Evolutionary conservation across 2,797 vertebrate species (phyloP), one percentile per base, ranked within the genome.

Genomic region (Karalla daura): DNA sequence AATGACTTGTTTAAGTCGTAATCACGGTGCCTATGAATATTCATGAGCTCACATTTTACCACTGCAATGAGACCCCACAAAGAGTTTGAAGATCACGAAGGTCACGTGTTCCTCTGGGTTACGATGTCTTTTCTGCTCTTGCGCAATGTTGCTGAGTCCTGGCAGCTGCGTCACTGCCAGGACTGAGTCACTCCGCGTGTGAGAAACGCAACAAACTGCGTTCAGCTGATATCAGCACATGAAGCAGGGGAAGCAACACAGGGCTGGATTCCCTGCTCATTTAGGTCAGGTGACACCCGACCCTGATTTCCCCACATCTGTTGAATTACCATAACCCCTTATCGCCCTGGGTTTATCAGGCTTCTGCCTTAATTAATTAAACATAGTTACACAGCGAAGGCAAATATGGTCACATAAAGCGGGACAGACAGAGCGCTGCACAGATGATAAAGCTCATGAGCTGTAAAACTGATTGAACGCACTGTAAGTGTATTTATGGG

Each of bases 121-220:
- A 5, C 14, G 2, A 1, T 37, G n/a, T 55, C 47, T 67, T 68
- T 63, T 67, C 15, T 63, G 24, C 25, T 35, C 37, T 87, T 84
- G 56, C 76, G 70, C 59, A 87, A 82, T 62, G 41, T 27, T 20
- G 36, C 9, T 68, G 28, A 37, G 15, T 47, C 63, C 12, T 4
- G 58, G 5, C 41, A n/a, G 23, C n/a, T 3, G n/a, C 45, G 27
- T 86, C 83, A 86, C 41, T 89, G 65, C 80, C 84, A 83, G 86
- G 51, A 84, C 1, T 59, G 7, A 33, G 12, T 90, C 86, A 86
- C 73, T 91, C 84, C 73, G 20, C 13, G 28, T 63, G 54, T 49
- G 63, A 45, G 64, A 76, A 78, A 85, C 61, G 58, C 70, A 76
- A 53, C 17, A 24, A 13, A 14, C 7, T 33, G 11, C 0, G 7